Evolutionary conservation across 2,888 invertebrate species (phyloP), one percentile per base, ranked within the genome.

Genomic region (Maniola hyperantus): DNA sequence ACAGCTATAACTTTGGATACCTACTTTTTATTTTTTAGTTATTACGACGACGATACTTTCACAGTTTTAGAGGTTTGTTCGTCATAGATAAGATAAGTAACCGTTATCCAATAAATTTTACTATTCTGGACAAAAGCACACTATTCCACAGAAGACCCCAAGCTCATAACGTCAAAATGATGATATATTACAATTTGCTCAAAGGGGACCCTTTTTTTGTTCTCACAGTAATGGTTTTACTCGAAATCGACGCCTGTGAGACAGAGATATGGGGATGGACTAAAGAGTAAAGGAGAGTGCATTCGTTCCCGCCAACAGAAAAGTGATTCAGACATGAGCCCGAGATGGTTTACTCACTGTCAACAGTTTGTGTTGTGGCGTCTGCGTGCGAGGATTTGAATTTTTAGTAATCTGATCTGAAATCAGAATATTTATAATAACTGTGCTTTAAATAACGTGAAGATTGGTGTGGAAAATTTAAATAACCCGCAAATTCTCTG

Each of bases 121-220:
- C 84, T 83, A 81, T 78, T 79, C 72, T 78, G 83, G 81, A 90
- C 90, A 89, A 89, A 82, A 85, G 84, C 79, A 72, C 81, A 81
- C 83, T 82, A 77, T 78, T 77, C 75, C 75, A 77, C 74, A 81
- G 77, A 80, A 82, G 85, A 85, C 90, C 92, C 91, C 83, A 82
- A 79, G 80, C 81, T 81, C 81, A 82, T 83, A 83, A 88, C 84
- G 92, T 91, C 91, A 92, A 83, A 82, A 79, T 85, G 89, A 92
- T 92, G 92, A 92, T 92, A 90, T 89, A 92, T 92, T 88, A 88
- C 91, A 77, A 90, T 91, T 91, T 90, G 84, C 81, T 89, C 87
- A 89, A 88, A 91, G 92, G 92, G 92, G 90, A 89, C 91, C 91
- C 83, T 92, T 92, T 91, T n/a, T 92, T 92, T 92, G 92, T 92